Evolutionary conservation across 2,888 invertebrate species (phyloP), one percentile per base, ranked within the genome.

Genomic region (Drosophila recens): DNA sequence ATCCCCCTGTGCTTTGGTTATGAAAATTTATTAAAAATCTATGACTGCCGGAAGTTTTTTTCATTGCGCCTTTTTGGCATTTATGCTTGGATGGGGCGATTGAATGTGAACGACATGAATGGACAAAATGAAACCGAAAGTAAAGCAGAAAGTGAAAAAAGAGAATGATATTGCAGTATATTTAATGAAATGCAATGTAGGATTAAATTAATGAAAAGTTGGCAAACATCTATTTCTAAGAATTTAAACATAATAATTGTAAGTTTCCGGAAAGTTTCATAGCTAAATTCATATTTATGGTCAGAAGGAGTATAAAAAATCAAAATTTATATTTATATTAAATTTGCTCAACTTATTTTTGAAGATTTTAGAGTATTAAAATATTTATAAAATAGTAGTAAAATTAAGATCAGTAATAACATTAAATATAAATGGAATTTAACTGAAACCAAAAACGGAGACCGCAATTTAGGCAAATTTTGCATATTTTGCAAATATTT

Each of bases 21-120:
- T 62, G 59, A 63, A 74, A 74, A 82, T 84, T 89, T 89, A 84
- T 87, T 79, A 87, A 84, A 82, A 89, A 78, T 80, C 70, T 67
- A 75, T 80, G 85, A 66, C 70, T 63, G 65, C 42, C 63, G 61
- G 34, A 84, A 81, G 71, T 49, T 72, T 72, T 64, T 53, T 59
- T 42, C 54, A 46, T 62, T 43, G 11, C 23, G 20, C 36, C 38
- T 48, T 33, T 23, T 33, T 38, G 20, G 13, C 42, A 42, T 42
- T 42, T 9, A 8, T 43, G 1, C 43, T n/a, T 34, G 43, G 10
- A 10, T n/a, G 2, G 11, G 11, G 8, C 27, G 46, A 46, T 36
- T 57, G 57, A 57, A 48, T 36, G 11, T 27, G 46, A 15, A 9
- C 13, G 11, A 58, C 3, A 48, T 27, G 8, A 27, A 17, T 36